Conservation (phyloP, 2,113 vertebrate genomes). For the Egretta garzetta region DNA sequence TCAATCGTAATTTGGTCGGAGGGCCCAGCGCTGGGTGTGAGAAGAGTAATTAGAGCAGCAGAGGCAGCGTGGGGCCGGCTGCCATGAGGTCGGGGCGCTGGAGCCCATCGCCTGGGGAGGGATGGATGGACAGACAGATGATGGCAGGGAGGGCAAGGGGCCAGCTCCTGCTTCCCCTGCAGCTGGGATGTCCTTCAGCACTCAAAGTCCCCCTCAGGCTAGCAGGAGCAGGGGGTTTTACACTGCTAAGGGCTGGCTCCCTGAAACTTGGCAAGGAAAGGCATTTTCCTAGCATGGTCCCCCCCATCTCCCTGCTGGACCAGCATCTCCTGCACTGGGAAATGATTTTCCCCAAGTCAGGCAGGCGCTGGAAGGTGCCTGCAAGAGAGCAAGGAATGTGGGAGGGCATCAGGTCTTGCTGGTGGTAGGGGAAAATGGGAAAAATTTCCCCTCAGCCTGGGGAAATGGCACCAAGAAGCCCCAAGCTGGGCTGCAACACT, state of each 20-base stretch:
- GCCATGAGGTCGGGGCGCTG: neutral
- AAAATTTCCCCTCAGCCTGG: neutral
- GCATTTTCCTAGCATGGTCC: rapidly evolving
- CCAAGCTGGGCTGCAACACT: neutral
- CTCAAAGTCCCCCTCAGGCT: neutral
- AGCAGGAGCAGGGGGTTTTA: neutral
- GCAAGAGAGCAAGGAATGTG: rapidly evolving
- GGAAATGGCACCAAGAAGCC: neutral
- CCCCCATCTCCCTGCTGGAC: rapidly evolving
- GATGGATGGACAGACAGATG: neutral
- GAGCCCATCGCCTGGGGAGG: neutral
- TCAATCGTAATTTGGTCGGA: slow-evolving; percentile 77
- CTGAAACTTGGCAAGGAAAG: neutral
- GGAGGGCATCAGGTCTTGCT: rapidly evolving
- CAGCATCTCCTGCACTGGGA: neutral
- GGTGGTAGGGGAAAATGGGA: rapidly evolving
- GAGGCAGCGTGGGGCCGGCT: neutral
- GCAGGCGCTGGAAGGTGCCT: neutral
- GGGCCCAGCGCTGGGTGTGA: slow-evolving; percentile 28
- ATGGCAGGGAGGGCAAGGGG: neutral
- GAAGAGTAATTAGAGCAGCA: slow-evolving; percentile 72
- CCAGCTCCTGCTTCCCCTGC: rapidly evolving
- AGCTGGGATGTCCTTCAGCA: neutral
- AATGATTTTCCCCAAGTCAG: rapidly evolving
- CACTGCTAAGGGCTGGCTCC: neutral